Percentiles rank a stretch among this genome's conserved stretches.
Conservation (phyloP, 2,113 vertebrate genomes). For the Pundamilia nyererei region DNA sequence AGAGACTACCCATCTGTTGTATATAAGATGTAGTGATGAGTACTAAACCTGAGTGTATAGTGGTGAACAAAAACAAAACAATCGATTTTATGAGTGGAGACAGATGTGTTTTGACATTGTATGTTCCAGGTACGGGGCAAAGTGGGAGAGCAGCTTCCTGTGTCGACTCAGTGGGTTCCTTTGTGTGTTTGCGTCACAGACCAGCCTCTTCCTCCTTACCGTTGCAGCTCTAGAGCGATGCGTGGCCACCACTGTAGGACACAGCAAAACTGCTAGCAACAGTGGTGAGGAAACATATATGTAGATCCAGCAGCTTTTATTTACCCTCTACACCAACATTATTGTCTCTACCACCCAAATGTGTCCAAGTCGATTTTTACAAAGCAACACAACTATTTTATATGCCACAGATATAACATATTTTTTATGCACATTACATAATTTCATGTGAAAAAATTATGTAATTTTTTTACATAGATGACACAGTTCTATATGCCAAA, state of each 20-base stretch:
- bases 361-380: neutral
- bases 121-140: constrained; percentile 69
- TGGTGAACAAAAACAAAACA: neutral
- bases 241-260: neutral
- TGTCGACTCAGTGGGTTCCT: constrained; percentile 82
- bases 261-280: neutral
- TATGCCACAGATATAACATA: neutral
- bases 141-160: constrained; percentile 84
- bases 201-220: constrained; percentile 85
- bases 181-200: constrained; percentile 83
- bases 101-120: neutral
- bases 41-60: neutral
- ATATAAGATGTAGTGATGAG: neutral
- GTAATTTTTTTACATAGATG: neutral
- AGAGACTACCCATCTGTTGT: neutral
- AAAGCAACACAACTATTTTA: neutral
- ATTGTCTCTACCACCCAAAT: neutral
- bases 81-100: neutral
- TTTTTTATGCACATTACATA: neutral
- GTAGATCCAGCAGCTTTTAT: neutral
- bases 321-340: neutral
- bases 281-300: neutral
- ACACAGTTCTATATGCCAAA: neutral
- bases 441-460: neutral
- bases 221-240: constrained; percentile 80